Evolutionary conservation across 2,888 invertebrate genomes (phyloP), one percentile per base, ranked within the genome.

Genomic region (Sphecodes monilicornis): DNA sequence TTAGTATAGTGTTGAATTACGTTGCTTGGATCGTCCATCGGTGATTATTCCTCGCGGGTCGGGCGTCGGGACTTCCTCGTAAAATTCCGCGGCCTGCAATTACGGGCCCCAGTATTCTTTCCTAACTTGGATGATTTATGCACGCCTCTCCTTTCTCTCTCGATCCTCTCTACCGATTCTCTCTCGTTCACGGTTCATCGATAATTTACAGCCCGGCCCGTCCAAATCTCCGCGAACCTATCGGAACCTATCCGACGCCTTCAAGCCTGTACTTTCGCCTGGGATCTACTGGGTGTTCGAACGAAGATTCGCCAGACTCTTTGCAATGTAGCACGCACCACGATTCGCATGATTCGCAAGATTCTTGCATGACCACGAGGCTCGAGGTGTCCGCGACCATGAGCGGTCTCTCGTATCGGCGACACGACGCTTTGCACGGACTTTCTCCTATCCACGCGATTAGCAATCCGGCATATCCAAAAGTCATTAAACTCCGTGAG

Each of bases 371-470:
- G 60, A n/a, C 26, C 68, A 57, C 50, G 80, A 29, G 16, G 72
- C 64, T 50, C 57, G 36, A 75, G 69, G 46, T 77, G 36, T 71
- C 79, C 71, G 18, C 68, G 41, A 50, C 29, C 54, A 74, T 70
- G 66, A 29, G 57, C 69, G 57, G 69, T 71, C 82, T 72, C 73
- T 76, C 78, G 85, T 80, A 79, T 80, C 84, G 71, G 64, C 18
- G 32, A 46, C 46, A 50, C n/a, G 50, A 50, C n/a, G 50, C 50
- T n/a, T n/a, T 79, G 80, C 70, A 71, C 32, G 84, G 80, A 88
- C 89, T 90, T 90, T 90, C 89, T 90, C 90, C 76, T 81, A 79
- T 83, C 74, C 77, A 39, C 6, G 39, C 75, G 80, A 90, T 86
- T 86, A 85, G 79, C 69, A 75, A 75, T 74, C 50, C 76, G 54